These are phyloP conservation scores for Jaculus jaculus DNA, from an alignment of 2,113 vertebrate species.

Conservation along the genomic window DNA sequence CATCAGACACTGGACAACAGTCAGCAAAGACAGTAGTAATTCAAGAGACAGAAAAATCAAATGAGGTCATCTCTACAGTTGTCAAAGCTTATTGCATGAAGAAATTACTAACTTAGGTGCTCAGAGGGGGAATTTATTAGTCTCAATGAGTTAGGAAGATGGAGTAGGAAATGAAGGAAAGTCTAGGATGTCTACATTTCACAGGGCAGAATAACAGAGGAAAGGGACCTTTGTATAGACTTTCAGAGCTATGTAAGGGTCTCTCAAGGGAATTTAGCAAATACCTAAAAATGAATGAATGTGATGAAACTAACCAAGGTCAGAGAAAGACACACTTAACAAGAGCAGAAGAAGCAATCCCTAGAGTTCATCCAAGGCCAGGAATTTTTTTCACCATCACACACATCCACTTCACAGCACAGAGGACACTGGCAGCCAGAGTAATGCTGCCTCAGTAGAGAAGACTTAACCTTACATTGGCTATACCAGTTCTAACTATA, in stretches of 20 bases:
- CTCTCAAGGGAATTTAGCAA: constrained; percentile 5
- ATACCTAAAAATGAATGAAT: background rate
- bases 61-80: background rate
- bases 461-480: background rate
- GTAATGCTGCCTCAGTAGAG: background rate
- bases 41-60: constrained; percentile 8
- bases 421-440: background rate
- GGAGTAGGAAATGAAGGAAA: background rate
- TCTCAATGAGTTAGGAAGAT: constrained; percentile 29
- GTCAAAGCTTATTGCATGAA: background rate
- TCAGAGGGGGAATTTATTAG: background rate
- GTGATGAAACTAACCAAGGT: background rate
- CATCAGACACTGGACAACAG: background rate
- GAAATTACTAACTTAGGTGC: background rate
- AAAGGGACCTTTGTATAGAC: background rate
- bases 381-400: constrained; percentile 26
- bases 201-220: background rate
- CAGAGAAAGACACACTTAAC: background rate
- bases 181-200: background rate
- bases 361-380: background rate
- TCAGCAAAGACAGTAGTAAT: constrained; percentile 16
- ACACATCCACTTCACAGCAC: constrained; percentile 6
- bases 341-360: background rate
- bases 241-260: background rate
- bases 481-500: constrained; percentile 14